Evolutionary conservation across 2,113 vertebrate genomes (phyloP).

Genomic region (Rhinoderma darwinii): DNA sequence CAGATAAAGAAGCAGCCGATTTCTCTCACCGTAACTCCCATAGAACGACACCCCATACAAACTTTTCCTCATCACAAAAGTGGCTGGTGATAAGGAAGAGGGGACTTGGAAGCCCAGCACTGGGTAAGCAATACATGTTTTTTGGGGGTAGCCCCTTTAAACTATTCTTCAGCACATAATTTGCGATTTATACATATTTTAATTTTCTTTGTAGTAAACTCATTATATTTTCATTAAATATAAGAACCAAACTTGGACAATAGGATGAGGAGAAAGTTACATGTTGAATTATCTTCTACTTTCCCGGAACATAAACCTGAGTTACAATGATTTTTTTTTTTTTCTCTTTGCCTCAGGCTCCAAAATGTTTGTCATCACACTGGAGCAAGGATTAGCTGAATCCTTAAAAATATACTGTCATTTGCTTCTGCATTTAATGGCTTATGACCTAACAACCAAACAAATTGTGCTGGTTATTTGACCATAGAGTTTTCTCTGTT

Average conservation of each 20-base stretch:
- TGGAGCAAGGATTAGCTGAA: constrained; percentile 53
- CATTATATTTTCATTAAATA: constrained; percentile 18
- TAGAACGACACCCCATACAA: too few species aligned
- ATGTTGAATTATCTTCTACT: constrained; percentile 34
- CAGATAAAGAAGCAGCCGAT: too few species aligned
- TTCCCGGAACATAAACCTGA: constrained; percentile 45
- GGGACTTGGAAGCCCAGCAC: too few species aligned
- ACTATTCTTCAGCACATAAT: not conserved
- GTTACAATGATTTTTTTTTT: constrained; percentile 46
- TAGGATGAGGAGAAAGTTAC: constrained; percentile 31
- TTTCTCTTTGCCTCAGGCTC: constrained; percentile 49
- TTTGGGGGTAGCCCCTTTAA: constrained; percentile 61
- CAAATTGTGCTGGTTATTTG: constrained; percentile 53
- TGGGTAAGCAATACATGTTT: too few species aligned
- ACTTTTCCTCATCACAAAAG: too few species aligned
- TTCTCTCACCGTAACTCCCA: too few species aligned
- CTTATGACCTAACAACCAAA: constrained; percentile 57
- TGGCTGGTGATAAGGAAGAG: too few species aligned
- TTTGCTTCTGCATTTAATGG: constrained; percentile 55
- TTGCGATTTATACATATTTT: not conserved
- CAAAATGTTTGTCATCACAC: constrained; percentile 50
- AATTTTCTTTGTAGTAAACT: not conserved
- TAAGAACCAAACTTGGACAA: constrained; percentile 10
- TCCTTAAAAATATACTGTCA: constrained; percentile 60
- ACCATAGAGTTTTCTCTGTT: constrained; percentile 44